Evolutionary conservation across 2,888 invertebrate genomes (phyloP), one percentile per base, ranked within the genome.

Genomic region (Molanna angustata): DNA sequence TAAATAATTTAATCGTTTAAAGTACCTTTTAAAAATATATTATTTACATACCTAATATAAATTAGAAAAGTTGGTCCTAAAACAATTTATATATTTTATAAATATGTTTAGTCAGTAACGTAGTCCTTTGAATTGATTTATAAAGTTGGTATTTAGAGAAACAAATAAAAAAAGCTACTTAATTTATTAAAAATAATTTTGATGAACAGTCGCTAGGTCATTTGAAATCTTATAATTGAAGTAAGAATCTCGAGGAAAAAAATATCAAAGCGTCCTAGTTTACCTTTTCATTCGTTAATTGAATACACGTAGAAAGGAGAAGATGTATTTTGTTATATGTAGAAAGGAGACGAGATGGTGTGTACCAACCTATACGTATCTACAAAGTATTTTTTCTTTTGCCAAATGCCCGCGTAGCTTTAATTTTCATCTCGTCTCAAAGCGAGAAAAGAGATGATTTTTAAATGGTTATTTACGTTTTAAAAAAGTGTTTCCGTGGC

Each of bases 401-500:
- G 44, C 55, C 31, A 20, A 40, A 20, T 49, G 27, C 47, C 47
- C 47, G 46, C 22, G 49, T 45, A 57, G 52, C 52, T 55, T 55
- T 58, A 58, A 58, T 58, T 57, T 58, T 52, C 54, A 39, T 35
- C 55, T 49, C 32, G 37, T 47, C 44, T 58, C 52, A 47, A 55
- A 54, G 52, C 31, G 49, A 41, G 52, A 27, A 54, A 41, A 48
- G 37, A 48, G 50, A 53, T 47, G 52, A 55, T 47, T n/a, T 58
- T 58, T 58, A 52, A 58, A 58, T 55, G 58, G 58, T 58, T 58
- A 58, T 58, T 58, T 58, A 58, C 58, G 58, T 58, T 58, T 58
- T 52, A 52, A 56, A 56, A 52, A 57, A 55, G 54, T 55, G 52
- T 58, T 58, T 54, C 52, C 40, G 49, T 46, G 54, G 45, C 42